phyloP scores from a whole-genome alignment of 2,113 vertebrate species.

The Rhynchomys soricoides region DNA sequence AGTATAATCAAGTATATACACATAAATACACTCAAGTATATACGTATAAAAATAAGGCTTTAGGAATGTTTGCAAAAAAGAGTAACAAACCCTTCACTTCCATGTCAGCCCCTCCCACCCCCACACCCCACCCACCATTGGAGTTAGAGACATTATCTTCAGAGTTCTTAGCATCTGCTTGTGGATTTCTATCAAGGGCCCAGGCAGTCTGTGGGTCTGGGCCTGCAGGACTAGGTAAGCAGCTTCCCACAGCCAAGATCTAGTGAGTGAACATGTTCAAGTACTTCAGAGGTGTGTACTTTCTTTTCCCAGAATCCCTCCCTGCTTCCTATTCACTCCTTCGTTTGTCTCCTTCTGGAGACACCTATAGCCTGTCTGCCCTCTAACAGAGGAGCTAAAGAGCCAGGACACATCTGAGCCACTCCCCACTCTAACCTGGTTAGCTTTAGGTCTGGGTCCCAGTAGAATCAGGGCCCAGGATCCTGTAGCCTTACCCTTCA shows the following conservation, averaged over 20 bases:
- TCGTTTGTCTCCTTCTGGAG: neutral
- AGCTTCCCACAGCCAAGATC: neutral
- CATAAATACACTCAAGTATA: neutral
- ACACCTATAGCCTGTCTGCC: neutral
- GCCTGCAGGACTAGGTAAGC: neutral
- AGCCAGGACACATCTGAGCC: neutral
- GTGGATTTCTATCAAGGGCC: neutral
- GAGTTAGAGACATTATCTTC: neutral
- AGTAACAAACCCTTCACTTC: neutral
- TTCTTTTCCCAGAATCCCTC: neutral
- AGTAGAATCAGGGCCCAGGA: neutral
- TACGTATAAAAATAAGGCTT: neutral
- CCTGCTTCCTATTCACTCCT: neutral
- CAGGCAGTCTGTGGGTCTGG: neutral
- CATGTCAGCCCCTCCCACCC: neutral
- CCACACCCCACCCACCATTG: neutral
- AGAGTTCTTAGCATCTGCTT: neutral
- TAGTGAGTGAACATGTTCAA: neutral
- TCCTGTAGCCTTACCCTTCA: neutral
- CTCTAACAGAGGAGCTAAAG: neutral
- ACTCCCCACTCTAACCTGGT: neutral
- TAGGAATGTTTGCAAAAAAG: neutral
- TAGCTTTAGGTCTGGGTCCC: neutral
- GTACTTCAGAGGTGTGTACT: neutral
- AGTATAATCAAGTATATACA: neutral